These are phyloP conservation scores for Porphyrio hochstetteri DNA, from an alignment of 2,113 vertebrate genomes.

Conservation along the genomic window DNA sequence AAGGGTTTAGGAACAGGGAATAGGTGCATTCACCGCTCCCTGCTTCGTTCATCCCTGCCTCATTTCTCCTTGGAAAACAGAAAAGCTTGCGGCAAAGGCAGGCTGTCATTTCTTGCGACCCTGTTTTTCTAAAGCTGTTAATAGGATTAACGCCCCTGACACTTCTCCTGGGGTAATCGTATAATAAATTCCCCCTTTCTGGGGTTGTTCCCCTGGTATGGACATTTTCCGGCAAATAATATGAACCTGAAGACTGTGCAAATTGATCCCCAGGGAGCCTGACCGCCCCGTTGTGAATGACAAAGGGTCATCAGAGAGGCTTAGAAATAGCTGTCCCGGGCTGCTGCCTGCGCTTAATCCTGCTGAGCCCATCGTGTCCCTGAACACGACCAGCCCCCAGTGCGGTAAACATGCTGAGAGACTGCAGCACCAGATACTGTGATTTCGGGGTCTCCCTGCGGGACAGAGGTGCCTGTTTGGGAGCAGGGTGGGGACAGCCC, in stretches of 20 bases:
- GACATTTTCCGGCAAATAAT: background rate
- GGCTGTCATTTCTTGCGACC: background rate
- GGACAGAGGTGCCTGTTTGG: background rate
- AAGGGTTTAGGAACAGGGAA: background rate
- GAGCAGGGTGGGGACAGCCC: accelerated
- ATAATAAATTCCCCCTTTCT: background rate
- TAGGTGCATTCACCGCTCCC: background rate
- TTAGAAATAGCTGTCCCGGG: background rate
- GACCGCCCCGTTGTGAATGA: conserved; percentile 10
- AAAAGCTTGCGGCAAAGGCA: background rate
- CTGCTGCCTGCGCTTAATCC: background rate
- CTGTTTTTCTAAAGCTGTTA: background rate
- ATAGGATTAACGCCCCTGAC: conserved; percentile 32
- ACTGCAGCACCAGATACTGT: accelerated
- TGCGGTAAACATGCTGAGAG: background rate
- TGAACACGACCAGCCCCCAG: background rate
- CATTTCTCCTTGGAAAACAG: background rate
- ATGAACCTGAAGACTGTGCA: conserved; percentile 26
- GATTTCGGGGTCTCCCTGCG: background rate
- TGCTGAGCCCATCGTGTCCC: background rate
- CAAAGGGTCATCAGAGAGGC: background rate
- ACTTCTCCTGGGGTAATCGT: background rate
- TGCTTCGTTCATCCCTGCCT: background rate
- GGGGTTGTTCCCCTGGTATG: background rate
- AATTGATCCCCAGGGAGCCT: conserved; percentile 2